Evolutionary conservation across 2,888 invertebrate species (phyloP), one percentile per base, ranked within the genome.

Genomic region (Luperina testacea): DNA sequence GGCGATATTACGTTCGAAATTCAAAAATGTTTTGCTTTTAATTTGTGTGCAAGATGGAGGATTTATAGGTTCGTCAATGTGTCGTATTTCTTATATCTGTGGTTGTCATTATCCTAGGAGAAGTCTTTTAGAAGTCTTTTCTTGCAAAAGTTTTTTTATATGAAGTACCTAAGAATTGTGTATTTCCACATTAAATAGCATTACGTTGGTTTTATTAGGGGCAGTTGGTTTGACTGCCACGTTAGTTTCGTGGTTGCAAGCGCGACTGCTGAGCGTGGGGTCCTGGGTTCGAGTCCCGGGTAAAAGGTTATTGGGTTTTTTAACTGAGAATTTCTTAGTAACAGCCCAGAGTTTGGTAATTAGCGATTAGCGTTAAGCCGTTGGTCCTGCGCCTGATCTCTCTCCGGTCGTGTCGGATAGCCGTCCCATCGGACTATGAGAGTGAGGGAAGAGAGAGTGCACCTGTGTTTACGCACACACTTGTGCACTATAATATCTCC

Each of bases 1-100:
- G 38, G 87, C 85, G 87, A 73, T 72, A 77, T 74, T 64, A 8
- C 27, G n/a, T 74, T 87, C 68, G 65, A 74, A 77, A 72, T 48
- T 74, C 32, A 68, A 80, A 85, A 78, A 61, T 57, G 11, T 72
- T 69, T 75, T 78, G 11, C 69, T 72, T 86, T 69, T 86, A 59
- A 70, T 83, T 77, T 82, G 6, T 53, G 20, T 53, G 24, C 71
- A 82, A 69, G 51, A 78, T 78, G 73, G 51, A 57, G 61, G 72
- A 67, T 59, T 63, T 82, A n/a, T 65, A 17, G 13, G 8, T 51
- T 48, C 38, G 9, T 45, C 59, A 17, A 32, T 38, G 13, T 65
- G n/a, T n/a, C n/a, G n/a, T 15, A 53, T 17, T 38, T 70, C 67
- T 53, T 70, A 20, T 70, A 3, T 70, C 11, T 27, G 24, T 70